phyloP scores from a whole-genome alignment of 30 jellyfish, hydroid and myxozoan genomes.

The Aurelia sp. region DNA sequence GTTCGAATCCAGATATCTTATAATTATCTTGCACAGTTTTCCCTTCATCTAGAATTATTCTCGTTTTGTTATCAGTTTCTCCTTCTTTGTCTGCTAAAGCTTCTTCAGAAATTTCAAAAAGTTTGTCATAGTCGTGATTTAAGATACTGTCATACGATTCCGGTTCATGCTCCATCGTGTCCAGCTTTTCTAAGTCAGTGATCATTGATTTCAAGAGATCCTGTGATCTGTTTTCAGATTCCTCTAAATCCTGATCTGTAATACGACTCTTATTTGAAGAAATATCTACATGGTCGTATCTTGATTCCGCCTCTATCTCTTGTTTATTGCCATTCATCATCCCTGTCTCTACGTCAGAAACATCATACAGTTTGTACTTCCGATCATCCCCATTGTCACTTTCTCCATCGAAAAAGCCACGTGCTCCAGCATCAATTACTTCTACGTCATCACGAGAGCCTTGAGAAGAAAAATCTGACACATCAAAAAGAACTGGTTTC shows the following conservation, averaged over 20 bases:
- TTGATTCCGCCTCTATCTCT: neutral
- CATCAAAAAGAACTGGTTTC: constrained; percentile 10
- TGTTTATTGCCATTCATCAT: neutral
- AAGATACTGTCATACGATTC: neutral
- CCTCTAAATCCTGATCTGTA: neutral
- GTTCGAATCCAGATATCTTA: no score
- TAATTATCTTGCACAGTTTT: no score
- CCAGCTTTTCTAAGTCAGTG: constrained; percentile 5
- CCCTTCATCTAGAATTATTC: no score
- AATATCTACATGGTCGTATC: neutral
- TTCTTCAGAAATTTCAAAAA: no score
- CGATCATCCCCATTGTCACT: neutral
- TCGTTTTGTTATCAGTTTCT: no score
- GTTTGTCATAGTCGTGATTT: neutral
- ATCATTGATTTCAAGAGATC: constrained; percentile 28
- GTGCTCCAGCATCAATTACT: neutral
- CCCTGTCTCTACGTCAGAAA: constrained; percentile 20
- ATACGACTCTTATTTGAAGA: no score
- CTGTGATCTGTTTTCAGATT: constrained; percentile 16
- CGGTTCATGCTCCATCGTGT: constrained; percentile 1
- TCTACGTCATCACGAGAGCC: neutral
- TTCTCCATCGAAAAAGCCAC: constrained; percentile 6
- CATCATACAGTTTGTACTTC: constrained; percentile 24
- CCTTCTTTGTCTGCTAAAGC: no score
- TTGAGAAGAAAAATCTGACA: constrained; percentile 18